These are phyloP conservation scores for Athalia cordata DNA, from an alignment of 2,888 invertebrate species.

Conservation along the genomic window DNA sequence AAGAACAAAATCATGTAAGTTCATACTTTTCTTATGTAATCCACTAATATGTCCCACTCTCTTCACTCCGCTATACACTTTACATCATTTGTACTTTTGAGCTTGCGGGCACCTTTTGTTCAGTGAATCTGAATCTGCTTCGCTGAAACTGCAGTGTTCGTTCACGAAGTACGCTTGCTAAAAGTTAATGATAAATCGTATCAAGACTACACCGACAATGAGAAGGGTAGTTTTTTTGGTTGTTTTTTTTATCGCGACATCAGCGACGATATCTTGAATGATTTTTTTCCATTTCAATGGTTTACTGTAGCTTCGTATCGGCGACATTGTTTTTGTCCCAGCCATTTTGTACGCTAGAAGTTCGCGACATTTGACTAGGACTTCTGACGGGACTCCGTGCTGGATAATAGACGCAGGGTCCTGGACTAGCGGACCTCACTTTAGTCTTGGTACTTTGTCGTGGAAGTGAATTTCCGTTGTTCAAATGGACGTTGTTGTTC, in stretches of 20 bases:
- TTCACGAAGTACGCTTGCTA: background rate
- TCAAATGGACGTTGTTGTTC: constrained; percentile 65
- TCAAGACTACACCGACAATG: background rate
- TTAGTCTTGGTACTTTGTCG: constrained; percentile 58
- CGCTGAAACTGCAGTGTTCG: constrained; percentile 11
- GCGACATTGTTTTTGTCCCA: constrained; percentile 59
- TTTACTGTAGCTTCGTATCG: constrained; percentile 55
- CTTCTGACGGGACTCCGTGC: constrained; percentile 68
- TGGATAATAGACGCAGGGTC: constrained; percentile 77
- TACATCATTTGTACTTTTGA: constrained; percentile 24
- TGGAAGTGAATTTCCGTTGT: constrained; percentile 56
- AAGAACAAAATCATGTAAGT: constrained; percentile 6
- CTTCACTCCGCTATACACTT: constrained; percentile 23
- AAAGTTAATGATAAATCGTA: background rate
- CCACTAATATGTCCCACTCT: constrained; percentile 14
- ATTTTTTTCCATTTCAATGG: background rate
- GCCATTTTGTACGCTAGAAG: constrained; percentile 61
- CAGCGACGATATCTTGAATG: background rate
- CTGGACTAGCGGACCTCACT: constrained; percentile 72
- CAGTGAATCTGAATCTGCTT: background rate
- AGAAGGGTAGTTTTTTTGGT: no score
- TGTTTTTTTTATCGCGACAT: background rate
- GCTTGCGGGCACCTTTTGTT: constrained; percentile 5
- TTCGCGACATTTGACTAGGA: constrained; percentile 61
- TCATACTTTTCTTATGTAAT: constrained; percentile 20